Base-by-base conservation (phyloP, 2,797 vertebrate genomes). In the Miopithecus talapoin region DNA sequence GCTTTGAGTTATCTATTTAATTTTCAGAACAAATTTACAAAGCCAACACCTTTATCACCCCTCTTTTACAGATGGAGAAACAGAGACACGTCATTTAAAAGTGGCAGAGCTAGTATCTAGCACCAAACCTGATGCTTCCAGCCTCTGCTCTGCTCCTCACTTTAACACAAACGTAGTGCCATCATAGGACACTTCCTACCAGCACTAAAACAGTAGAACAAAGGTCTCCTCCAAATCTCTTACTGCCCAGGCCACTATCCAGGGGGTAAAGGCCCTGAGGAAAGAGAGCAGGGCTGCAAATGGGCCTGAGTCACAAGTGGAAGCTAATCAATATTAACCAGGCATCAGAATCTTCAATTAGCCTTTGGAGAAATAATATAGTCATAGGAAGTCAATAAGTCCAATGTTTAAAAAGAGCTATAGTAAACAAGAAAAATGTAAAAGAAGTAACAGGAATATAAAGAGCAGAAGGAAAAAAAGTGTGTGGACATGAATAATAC, bases 331-430 rank as follows among this genome's bases (percentile, higher is more conserved):
- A 85, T 94, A 80, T 33, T 55, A 87, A 89, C 46, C n/a, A 72
- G 93, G 7, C 55, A 81, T 94, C 89, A n/a, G 81, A 84, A 76
- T 59, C 86, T 87, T 61, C 92, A 16, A 16, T 79, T 74, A 92
- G 61, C 87, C 50, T 95, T 96, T 28, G 76, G 70, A 80, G 46
- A 86, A 79, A 68, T 68, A 78, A 92, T 81, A 19, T 4, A 55
- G 55, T 88, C 64, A 4, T 22, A 59, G 59, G 22, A 93, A 95
- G 93, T 81, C 92, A 91, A 68, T 48, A 92, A 74, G 36, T 59
- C 90, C 90, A 57, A 61, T 41, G 16, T 81, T 75, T 91, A 61
- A 87, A 30, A 61, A 78, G 87, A 64, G 24, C 75, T 19, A 39
- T 14, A 16, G 13, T 61, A 76, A 87, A 76, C 39, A 89, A 78